Base-by-base conservation (phyloP, 2,797 vertebrate species). In the Poecilia gillii region DNA sequence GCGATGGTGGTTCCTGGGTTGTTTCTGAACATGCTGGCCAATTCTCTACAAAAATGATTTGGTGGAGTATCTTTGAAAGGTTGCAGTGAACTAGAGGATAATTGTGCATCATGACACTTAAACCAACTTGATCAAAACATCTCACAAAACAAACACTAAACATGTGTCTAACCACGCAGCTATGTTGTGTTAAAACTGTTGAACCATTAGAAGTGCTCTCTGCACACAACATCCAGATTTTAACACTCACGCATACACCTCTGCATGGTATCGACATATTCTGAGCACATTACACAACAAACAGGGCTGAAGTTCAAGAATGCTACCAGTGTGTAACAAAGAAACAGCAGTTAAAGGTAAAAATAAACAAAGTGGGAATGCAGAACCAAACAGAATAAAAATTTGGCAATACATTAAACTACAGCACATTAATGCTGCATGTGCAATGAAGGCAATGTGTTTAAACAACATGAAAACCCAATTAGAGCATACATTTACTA, bases 271-370 rank as follows among this genome's bases (percentile, higher is more conserved):
- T 77, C 2, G 31, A 79, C 82, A 84, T 86, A 86, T 85, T 91
- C 83, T 89, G 71, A 89, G 85, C 66, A 86, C 31, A 66, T 92
- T 93, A 85, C 74, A 57, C 87, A 91, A 91, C 81, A 84, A 73
- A 72, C 20, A n/a, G 59, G 81, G 78, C 53, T 86, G 41, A 81
- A 79, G 88, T 83, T 89, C 84, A 90, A 90, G 80, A 72, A 83
- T 79, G 82, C 83, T 80, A 75, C 47, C 76, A 76, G 57, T 31
- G 47, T 80, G 72, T 81, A 62, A 86, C 25, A 72, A 28, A 46
- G 68, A 49, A 55, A 80, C 20, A 1, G 28, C 45, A 43, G 45
- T 57, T 43, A 53, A 75, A 73, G 33, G 53, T 1, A 1, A 77
- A 85, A 81, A 84, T 73, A 76, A 43, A 36, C 43, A 76, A 39